Evolutionary conservation across 2,888 invertebrate genomes (phyloP).

Genomic region (Cheilosia vulpina): DNA sequence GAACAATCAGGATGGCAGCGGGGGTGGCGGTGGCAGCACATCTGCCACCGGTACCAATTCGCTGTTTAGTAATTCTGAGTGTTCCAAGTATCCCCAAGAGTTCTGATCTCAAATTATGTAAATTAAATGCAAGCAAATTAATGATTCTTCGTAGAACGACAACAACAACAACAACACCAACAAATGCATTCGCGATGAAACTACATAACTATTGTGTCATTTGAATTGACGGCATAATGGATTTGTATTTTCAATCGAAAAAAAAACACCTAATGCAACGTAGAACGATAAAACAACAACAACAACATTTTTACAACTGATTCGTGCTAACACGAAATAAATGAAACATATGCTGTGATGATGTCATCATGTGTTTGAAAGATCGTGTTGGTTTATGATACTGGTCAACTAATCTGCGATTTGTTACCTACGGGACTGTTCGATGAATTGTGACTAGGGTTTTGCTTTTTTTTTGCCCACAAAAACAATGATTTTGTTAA

Average conservation of each 20-base stretch:
- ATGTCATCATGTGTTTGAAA: conserved; percentile 74
- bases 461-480: neutral
- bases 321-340: conserved; percentile 82
- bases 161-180: conserved; percentile 77
- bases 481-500: conserved; percentile 8
- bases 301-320: conserved; percentile 81
- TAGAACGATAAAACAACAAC: conserved; percentile 65
- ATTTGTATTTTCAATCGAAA: conserved; percentile 38
- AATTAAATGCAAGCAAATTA: conserved; percentile 48
- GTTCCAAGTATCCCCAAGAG: conserved; percentile 84
- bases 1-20: conserved; percentile 85
- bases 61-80: conserved; percentile 85
- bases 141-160: conserved; percentile 56
- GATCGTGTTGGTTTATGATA: conserved; percentile 82
- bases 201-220: conserved; percentile 63
- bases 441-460: conserved; percentile 2
- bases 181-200: conserved; percentile 76
- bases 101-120: conserved; percentile 84
- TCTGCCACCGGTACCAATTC: conserved; percentile 81
- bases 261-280: conserved; percentile 63
- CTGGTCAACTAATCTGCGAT: conserved; percentile 78
- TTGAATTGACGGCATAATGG: conserved; percentile 7
- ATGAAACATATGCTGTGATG: conserved; percentile 77
- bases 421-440: conserved; percentile 43
- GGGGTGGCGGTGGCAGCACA: conserved; percentile 77